A percentile compares a stretch with the other conserved stretches of the same genome.
Conservation (phyloP, 2,113 vertebrate genomes). For the Pterocles orientalis region DNA sequence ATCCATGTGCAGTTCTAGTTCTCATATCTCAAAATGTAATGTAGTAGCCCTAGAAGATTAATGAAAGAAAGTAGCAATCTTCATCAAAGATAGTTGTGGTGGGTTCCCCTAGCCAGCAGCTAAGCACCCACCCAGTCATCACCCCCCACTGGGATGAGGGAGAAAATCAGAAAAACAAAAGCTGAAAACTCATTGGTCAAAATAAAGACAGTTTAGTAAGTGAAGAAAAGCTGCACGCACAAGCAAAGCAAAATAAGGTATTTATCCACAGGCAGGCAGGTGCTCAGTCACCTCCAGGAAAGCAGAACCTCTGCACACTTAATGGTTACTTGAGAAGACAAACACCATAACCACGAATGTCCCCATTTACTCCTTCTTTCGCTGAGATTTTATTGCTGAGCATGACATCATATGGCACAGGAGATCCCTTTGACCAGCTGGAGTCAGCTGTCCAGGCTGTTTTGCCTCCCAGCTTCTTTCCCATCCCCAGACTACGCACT, state of each 20-base stretch:
- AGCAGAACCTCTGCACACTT: not conserved
- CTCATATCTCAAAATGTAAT: not conserved
- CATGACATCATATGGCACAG: not conserved
- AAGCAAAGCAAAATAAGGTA: not conserved
- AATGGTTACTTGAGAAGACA: not conserved
- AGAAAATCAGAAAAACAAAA: not conserved
- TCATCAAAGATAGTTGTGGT: not conserved
- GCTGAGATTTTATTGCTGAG: not conserved
- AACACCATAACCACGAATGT: not conserved
- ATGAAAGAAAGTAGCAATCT: not conserved
- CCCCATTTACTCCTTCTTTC: not conserved
- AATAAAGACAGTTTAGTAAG: not conserved
- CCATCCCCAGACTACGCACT: not conserved
- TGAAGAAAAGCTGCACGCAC: not conserved
- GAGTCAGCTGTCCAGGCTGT: not conserved
- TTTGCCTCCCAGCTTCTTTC: not conserved
- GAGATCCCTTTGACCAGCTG: not conserved
- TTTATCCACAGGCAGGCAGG: not conserved
- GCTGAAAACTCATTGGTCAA: not conserved
- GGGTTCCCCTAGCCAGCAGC: not conserved
- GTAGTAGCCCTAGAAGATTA: not conserved
- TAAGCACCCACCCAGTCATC: not conserved
- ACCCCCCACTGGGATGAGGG: rapidly evolving
- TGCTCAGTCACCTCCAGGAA: not conserved
- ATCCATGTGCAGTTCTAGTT: not conserved